These are phyloP conservation scores for Mercenaria mercenaria DNA, from an alignment of 1,140 invertebrate species.

Conservation along the genomic window DNA sequence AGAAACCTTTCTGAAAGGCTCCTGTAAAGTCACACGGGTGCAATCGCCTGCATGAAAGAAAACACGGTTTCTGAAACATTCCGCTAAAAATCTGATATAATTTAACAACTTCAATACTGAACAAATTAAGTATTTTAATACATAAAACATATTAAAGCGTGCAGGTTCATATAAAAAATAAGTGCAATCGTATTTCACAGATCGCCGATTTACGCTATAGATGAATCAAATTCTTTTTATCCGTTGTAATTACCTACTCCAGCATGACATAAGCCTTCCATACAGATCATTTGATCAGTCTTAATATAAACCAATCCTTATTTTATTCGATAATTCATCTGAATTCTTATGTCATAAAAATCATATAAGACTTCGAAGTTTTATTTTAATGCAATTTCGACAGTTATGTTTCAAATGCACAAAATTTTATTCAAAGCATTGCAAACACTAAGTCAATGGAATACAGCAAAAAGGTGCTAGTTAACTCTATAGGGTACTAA, in stretches of 20 bases:
- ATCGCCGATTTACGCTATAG: background rate
- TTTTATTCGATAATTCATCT: background rate
- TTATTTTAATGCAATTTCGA: background rate
- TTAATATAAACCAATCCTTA: background rate
- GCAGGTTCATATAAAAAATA: background rate
- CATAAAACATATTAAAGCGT: background rate
- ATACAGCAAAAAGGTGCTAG: no score
- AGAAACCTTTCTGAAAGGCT: background rate
- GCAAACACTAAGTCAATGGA: no score
- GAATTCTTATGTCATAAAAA: background rate
- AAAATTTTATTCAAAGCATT: no score
- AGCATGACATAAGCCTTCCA: slow-evolving; percentile 7
- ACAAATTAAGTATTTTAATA: slow-evolving; percentile 18
- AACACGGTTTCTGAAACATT: background rate
- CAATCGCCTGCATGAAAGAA: slow-evolving; percentile 3
- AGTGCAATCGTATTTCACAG: slow-evolving; percentile 12
- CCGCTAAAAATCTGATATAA: slow-evolving; percentile 8
- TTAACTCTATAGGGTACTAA: no score
- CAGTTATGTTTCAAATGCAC: background rate
- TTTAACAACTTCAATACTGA: slow-evolving; percentile 13
- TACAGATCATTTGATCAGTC: background rate
- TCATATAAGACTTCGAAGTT: background rate
- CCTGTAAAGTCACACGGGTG: slow-evolving; percentile 22
- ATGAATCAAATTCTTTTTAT: slow-evolving; percentile 37
- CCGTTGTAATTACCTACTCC: slow-evolving; percentile 13